Evolutionary conservation across 2,888 invertebrate species (phyloP).

Genomic region (Lycophotia porphyrea): DNA sequence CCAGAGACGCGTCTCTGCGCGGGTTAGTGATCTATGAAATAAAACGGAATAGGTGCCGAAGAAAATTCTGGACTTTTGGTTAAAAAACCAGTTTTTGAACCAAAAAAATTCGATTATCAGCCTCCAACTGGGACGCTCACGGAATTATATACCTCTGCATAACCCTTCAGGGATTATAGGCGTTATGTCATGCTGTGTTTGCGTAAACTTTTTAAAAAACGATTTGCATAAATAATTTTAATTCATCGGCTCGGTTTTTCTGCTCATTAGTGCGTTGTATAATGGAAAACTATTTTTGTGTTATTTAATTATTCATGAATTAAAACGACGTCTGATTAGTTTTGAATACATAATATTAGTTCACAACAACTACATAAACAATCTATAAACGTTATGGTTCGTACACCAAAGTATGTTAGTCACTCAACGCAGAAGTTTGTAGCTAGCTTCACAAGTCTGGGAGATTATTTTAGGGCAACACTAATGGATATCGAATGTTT

Average conservation of each 20-base stretch:
- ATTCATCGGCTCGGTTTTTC: not conserved
- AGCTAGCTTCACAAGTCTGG: constrained; percentile 21
- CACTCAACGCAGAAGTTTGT: constrained; percentile 18
- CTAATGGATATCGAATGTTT: constrained; percentile 54
- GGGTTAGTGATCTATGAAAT: too few species aligned
- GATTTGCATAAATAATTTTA: not conserved
- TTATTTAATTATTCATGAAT: not conserved
- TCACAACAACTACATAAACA: not conserved
- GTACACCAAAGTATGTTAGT: constrained; percentile 9
- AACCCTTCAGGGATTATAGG: not conserved
- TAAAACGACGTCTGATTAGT: not conserved
- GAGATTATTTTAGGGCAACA: constrained; percentile 39
- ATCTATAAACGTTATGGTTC: constrained; percentile 8
- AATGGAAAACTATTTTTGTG: not conserved
- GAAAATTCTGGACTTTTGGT: too few species aligned
- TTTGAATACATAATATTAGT: constrained; percentile 9
- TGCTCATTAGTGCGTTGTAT: not conserved
- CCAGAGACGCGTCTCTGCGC: too few species aligned
- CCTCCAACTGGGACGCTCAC: too few species aligned
- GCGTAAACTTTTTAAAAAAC: not conserved
- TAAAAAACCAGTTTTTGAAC: too few species aligned
- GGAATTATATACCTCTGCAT: not conserved
- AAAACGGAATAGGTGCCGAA: too few species aligned
- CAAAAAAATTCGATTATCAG: too few species aligned
- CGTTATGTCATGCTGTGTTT: not conserved